These are phyloP conservation scores for Manduca sexta DNA, from an alignment of 1,140 invertebrate genomes.

Conservation along the genomic window DNA sequence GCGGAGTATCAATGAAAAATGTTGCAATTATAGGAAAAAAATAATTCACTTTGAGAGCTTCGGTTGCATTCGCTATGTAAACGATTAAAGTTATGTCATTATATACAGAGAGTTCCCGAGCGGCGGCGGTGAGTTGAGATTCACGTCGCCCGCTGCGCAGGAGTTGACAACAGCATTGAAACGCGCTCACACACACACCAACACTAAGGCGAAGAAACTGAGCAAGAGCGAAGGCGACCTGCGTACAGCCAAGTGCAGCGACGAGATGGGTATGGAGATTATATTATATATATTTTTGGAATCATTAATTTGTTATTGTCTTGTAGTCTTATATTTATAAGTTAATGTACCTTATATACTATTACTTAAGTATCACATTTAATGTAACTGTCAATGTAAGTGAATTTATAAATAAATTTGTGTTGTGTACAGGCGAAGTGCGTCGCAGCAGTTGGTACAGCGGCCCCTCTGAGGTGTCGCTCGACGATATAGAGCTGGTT, in stretches of 20 bases:
- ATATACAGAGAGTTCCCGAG: conserved; percentile 31
- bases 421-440: conserved; percentile 32
- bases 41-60: too few relatives aligned
- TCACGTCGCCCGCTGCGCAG: conserved; percentile 27
- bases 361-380: too few relatives aligned
- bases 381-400: too few relatives aligned
- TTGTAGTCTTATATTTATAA: too few relatives aligned
- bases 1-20: too few relatives aligned
- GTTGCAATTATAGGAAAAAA: too few relatives aligned
- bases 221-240: conserved; percentile 52
- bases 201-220: conserved; percentile 16
- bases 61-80: too few relatives aligned
- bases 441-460: conserved; percentile 59
- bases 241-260: conserved; percentile 14
- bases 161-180: conserved; percentile 29
- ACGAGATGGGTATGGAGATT: conserved; percentile 8
- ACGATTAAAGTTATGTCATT: too few relatives aligned
- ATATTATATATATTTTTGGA: too few relatives aligned
- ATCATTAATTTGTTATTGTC: too few relatives aligned
- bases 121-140: conserved; percentile 39
- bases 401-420: neutral
- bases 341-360: too few relatives aligned
- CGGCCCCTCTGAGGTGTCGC: conserved; percentile 52
- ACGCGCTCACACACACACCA: conserved; percentile 12
- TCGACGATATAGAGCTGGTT: conserved; percentile 58